phyloP scores from a whole-genome alignment of 2,797 vertebrate genomes.

The Phalanger gymnotis region DNA sequence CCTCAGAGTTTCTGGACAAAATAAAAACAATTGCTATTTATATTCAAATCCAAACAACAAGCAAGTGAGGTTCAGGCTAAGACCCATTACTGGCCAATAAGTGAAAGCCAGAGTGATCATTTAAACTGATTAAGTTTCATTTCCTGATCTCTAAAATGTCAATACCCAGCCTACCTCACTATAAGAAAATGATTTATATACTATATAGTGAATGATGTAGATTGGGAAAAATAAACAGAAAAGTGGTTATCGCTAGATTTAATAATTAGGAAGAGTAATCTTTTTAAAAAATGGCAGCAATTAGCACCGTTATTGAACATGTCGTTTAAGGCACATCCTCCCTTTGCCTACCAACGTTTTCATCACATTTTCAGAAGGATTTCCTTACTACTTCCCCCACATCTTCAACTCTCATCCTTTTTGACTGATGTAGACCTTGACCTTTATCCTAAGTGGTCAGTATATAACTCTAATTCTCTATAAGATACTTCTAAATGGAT shows the following conservation, averaged over 20 bases:
- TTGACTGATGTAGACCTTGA: not conserved
- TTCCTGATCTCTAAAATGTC: not conserved
- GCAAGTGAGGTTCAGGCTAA: not conserved
- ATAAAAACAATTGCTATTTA: not conserved
- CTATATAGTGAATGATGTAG: not conserved
- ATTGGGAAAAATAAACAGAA: not conserved
- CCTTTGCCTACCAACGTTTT: not conserved
- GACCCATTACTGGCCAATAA: not conserved
- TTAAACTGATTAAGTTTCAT: not conserved
- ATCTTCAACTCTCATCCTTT: not conserved
- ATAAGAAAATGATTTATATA: not conserved
- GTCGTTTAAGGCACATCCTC: not conserved
- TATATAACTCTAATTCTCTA: not conserved
- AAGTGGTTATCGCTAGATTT: not conserved
- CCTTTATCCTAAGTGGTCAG: not conserved
- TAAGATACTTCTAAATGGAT: not conserved
- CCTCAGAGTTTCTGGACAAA: not conserved
- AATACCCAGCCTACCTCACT: not conserved
- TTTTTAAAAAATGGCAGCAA: not conserved
- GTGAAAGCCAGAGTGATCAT: not conserved
- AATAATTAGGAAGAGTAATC: not conserved
- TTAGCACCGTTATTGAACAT: not conserved
- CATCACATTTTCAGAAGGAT: not conserved
- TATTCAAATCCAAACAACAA: not conserved
- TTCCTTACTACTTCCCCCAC: not conserved